Percentiles rank a stretch among this genome's conserved stretches.
Conservation (phyloP, 1,140 invertebrate genomes). For the Schmidtea mediterranea region DNA sequence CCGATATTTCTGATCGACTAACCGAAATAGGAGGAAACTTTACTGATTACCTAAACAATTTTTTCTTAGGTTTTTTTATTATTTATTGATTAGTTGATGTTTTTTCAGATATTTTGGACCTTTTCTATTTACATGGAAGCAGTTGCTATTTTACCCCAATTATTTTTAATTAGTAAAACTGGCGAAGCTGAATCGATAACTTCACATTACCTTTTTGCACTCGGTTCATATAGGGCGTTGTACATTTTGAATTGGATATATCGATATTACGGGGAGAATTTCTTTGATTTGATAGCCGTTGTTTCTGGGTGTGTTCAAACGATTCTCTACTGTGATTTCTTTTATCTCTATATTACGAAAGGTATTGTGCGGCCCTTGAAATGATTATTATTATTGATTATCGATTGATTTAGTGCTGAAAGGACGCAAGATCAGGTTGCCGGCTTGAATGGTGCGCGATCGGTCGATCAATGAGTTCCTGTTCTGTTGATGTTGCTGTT, state of each 20-base stretch:
- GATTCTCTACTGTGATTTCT: conserved; percentile 96
- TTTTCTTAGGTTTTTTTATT: no score
- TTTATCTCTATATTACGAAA: conserved; percentile 98
- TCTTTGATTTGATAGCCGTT: conserved; percentile 83
- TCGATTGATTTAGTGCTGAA: no score
- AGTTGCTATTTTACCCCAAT: conserved; percentile 85
- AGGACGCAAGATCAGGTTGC: no score
- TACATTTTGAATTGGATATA: conserved; percentile 98
- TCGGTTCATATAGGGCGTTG: conserved; percentile 75
- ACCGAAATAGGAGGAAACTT: no score
- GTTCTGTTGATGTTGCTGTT: no score
- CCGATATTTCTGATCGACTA: no score
- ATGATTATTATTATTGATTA: no score
- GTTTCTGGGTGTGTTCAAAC: conserved; percentile 69
- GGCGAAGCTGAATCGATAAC: conserved; percentile 98
- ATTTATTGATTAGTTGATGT: no score
- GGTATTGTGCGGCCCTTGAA: conserved; percentile 21
- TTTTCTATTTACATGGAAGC: conserved; percentile 98
- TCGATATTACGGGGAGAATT: conserved; percentile 55
- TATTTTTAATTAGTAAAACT: conserved; percentile 93
- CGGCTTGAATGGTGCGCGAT: no score
- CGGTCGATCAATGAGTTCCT: no score
- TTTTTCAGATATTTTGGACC: conserved; percentile 50
- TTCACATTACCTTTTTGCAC: conserved; percentile 89
- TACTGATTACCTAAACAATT: no score